Conservation (phyloP, 1,140 invertebrate genomes). For the Drosophila tsacasi region DNA sequence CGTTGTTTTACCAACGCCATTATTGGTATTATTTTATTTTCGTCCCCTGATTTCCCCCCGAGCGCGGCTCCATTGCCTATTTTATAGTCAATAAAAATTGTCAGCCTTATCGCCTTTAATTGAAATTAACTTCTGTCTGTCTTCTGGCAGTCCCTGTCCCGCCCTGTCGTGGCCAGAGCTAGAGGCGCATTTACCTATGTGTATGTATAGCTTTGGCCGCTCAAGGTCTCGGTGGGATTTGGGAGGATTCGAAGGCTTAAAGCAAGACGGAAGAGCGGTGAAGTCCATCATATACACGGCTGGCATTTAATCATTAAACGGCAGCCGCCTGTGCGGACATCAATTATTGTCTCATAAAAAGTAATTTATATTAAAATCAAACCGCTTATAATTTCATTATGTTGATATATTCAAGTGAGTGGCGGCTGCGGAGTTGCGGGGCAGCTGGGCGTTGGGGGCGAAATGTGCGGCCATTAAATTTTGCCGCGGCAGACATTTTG, state of each 20-base stretch:
- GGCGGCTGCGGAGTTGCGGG: neutral
- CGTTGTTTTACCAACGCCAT: slow-evolving; percentile 45
- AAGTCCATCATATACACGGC: slow-evolving; percentile 9
- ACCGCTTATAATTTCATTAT: slow-evolving; percentile 81
- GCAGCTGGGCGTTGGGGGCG: neutral
- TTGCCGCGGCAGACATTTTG: slow-evolving; percentile 64
- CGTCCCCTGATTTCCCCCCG: slow-evolving; percentile 2
- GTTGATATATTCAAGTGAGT: slow-evolving; percentile 49
- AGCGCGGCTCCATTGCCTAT: slow-evolving; percentile 45
- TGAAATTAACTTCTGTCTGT: slow-evolving; percentile 58
- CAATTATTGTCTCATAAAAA: slow-evolving; percentile 78
- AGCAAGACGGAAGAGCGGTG: neutral
- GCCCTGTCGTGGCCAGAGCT: neutral
- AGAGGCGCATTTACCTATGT: neutral
- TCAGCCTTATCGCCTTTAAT: slow-evolving; percentile 71
- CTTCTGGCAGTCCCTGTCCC: slow-evolving; percentile 1
- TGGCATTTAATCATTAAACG: slow-evolving; percentile 65
- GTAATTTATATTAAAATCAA: slow-evolving; percentile 83
- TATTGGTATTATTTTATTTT: slow-evolving; percentile 51
- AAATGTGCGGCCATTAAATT: slow-evolving; percentile 60
- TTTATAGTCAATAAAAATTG: slow-evolving; percentile 75
- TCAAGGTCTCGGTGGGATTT: neutral
- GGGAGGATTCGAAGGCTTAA: neutral
- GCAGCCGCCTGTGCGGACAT: slow-evolving; percentile 51
- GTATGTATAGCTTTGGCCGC: too few relatives aligned